Evolutionary conservation across 64 coral and sea anemone genomes (phyloP).

Genomic region (Pachyseris speciosa): DNA sequence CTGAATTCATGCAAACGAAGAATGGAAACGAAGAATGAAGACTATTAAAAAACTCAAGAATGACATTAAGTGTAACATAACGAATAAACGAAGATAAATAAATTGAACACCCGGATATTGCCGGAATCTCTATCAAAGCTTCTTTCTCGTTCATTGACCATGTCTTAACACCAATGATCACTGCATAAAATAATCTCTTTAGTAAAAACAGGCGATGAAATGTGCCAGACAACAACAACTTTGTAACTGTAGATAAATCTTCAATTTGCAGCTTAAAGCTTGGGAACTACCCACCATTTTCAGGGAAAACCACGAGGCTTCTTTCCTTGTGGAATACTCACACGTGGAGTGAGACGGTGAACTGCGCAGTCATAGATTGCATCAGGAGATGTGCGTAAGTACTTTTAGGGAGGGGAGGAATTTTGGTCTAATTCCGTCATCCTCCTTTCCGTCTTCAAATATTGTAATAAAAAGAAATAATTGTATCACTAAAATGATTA

Average conservation of each 20-base stretch:
- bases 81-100: too few relatives aligned
- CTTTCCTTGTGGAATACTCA: neutral
- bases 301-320: neutral
- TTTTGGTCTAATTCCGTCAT: neutral
- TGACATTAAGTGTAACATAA: too few relatives aligned
- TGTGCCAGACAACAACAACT: too few relatives aligned
- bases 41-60: too few relatives aligned
- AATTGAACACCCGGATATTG: too few relatives aligned
- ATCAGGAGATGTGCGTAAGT: neutral
- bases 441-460: neutral
- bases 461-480: neutral
- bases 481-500: neutral
- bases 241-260: too few relatives aligned
- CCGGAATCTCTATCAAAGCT: too few relatives aligned
- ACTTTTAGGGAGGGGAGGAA: neutral
- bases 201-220: too few relatives aligned
- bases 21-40: neutral
- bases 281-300: constrained; percentile 35
- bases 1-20: neutral
- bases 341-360: neutral
- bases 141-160: too few relatives aligned
- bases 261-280: too few relatives aligned
- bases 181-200: too few relatives aligned
- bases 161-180: too few relatives aligned
- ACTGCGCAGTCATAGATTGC: neutral